These are phyloP conservation scores for Enteromius trimaculatus DNA, from an alignment of 2,797 vertebrate genomes.

Conservation along the genomic window DNA sequence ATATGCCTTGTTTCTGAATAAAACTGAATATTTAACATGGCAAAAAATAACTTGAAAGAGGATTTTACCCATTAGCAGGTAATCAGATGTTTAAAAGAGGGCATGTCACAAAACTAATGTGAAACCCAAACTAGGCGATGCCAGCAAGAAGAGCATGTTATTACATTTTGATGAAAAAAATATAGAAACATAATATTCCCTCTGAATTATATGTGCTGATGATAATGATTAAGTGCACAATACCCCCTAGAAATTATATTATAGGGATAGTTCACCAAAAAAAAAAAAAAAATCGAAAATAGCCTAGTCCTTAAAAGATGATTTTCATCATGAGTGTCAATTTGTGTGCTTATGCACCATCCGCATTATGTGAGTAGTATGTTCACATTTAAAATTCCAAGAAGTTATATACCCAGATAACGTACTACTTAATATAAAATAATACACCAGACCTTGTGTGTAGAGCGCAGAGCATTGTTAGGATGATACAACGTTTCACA, in stretches of 20 bases:
- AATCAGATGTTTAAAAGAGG: neutral
- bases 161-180: neutral
- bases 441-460: neutral
- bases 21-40: neutral
- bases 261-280: neutral
- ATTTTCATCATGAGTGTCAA: neutral
- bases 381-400: neutral
- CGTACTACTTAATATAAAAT: neutral
- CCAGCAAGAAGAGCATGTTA: neutral
- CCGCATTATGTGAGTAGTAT: neutral
- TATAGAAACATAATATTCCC: neutral
- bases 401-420: neutral
- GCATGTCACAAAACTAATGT: no score
- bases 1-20: neutral
- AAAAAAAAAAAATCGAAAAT: neutral
- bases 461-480: neutral
- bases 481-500: neutral
- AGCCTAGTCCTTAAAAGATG: neutral
- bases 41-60: neutral
- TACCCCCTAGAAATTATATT: neutral
- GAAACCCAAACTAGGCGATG: neutral
- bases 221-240: neutral
- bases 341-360: neutral
- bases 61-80: constrained; percentile 8
- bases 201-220: neutral